These are phyloP conservation scores for Tenthredo scrophulariae DNA, from an alignment of 2,888 invertebrate genomes.

Conservation along the genomic window DNA sequence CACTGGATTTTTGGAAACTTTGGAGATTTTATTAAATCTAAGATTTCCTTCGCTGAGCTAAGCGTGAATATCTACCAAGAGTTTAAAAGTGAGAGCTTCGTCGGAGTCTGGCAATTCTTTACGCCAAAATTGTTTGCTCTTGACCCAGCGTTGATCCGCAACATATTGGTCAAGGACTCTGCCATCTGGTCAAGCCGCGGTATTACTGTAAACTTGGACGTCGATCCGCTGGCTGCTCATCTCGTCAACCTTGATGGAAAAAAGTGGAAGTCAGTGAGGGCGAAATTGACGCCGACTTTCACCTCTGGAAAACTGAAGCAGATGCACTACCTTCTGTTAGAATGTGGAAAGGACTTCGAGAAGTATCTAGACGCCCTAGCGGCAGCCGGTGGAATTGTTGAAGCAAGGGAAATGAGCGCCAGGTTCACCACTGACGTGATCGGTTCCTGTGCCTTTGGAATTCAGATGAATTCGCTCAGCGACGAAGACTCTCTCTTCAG, in stretches of 20 bases:
- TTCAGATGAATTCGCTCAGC: slow-evolving; percentile 74
- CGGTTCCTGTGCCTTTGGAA: slow-evolving; percentile 77
- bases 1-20: slow-evolving; percentile 81
- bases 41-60: slow-evolving; percentile 83
- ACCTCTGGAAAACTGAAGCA: slow-evolving; percentile 84
- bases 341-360: slow-evolving; percentile 80
- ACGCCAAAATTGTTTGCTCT: slow-evolving; percentile 82
- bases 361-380: slow-evolving; percentile 76
- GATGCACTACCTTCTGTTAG: slow-evolving; percentile 83
- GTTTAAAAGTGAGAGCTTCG: slow-evolving; percentile 69
- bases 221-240: slow-evolving; percentile 82
- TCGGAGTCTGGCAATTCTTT: slow-evolving; percentile 84
- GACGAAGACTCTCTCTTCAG: slow-evolving; percentile 72
- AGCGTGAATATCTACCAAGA: slow-evolving; percentile 71
- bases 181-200: slow-evolving; percentile 84
- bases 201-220: slow-evolving; percentile 82
- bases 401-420: slow-evolving; percentile 64
- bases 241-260: slow-evolving; percentile 81
- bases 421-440: slow-evolving; percentile 78
- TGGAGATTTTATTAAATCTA: slow-evolving; percentile 79
- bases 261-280: slow-evolving; percentile 84
- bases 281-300: slow-evolving; percentile 84
- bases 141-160: slow-evolving; percentile 81
- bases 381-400: slow-evolving; percentile 73
- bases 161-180: slow-evolving; percentile 83